Evolutionary conservation across 2,797 vertebrate genomes (phyloP).

Genomic region (Galaxias olidus): DNA sequence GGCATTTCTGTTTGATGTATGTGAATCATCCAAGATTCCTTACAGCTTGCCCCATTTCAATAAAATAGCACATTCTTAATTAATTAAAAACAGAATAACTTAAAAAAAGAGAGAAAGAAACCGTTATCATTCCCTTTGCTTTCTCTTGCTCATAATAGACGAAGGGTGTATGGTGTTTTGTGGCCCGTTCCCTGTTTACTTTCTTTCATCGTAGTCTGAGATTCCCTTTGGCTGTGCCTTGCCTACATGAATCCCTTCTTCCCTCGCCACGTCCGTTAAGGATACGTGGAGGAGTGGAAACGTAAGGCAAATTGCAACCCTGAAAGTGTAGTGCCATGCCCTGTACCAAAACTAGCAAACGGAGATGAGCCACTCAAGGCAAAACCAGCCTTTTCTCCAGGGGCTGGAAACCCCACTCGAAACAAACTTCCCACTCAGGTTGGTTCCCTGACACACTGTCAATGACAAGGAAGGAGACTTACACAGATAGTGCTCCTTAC

Average conservation of each 20-base stretch:
- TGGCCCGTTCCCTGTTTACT: constrained; percentile 78
- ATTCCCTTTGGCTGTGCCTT: constrained; percentile 72
- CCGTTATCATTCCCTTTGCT: constrained; percentile 69
- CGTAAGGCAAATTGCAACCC: too few relatives aligned
- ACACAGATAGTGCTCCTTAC: too few relatives aligned
- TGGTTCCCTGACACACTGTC: too few relatives aligned
- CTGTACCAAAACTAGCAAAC: too few relatives aligned
- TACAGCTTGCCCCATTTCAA: constrained; percentile 76
- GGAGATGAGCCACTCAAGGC: too few relatives aligned
- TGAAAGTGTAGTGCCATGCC: too few relatives aligned
- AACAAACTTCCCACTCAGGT: too few relatives aligned
- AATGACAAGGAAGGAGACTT: too few relatives aligned
- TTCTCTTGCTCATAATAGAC: constrained; percentile 78
- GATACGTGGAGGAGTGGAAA: too few relatives aligned
- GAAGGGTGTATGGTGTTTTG: constrained; percentile 70
- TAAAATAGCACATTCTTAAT: constrained; percentile 78
- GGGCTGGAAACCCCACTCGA: too few relatives aligned
- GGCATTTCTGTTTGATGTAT: constrained; percentile 73
- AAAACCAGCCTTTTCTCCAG: too few relatives aligned
- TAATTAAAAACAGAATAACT: constrained; percentile 64
- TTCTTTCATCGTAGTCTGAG: constrained; percentile 76
- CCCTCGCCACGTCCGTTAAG: constrained; percentile 50
- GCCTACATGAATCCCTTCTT: constrained; percentile 67
- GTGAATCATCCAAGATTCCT: constrained; percentile 82
- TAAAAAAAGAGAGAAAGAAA: constrained; percentile 64